These are phyloP conservation scores for Drosophila prosaltans DNA, from an alignment of 1,140 invertebrate genomes.

Conservation along the genomic window DNA sequence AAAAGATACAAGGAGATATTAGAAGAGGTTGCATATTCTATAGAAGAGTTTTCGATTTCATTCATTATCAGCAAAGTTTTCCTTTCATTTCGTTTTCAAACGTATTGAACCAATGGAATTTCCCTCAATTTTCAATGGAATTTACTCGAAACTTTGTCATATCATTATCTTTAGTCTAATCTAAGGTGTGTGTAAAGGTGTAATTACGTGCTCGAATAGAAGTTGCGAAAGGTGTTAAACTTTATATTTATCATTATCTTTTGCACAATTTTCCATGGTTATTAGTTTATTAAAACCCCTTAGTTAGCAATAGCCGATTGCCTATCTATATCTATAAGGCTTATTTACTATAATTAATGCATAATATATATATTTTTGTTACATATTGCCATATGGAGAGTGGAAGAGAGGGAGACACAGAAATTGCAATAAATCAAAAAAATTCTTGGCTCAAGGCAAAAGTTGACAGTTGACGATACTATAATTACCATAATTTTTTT, in stretches of 20 bases:
- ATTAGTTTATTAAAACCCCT: background rate
- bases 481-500: slow-evolving; percentile 62
- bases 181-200: background rate
- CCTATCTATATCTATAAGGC: no score
- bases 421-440: slow-evolving; percentile 59
- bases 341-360: slow-evolving; percentile 7
- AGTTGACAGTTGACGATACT: slow-evolving; percentile 38
- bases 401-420: slow-evolving; percentile 19
- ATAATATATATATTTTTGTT: slow-evolving; percentile 15
- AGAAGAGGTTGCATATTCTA: no score
- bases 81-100: background rate
- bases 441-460: slow-evolving; percentile 39
- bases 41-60: background rate
- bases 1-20: no score
- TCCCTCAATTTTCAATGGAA: no score
- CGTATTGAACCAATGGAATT: background rate
- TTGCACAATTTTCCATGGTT: background rate
- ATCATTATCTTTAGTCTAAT: background rate
- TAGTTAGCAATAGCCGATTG: no score
- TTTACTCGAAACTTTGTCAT: background rate
- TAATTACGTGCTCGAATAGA: background rate
- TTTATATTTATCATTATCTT: background rate
- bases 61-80: background rate
- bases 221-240: background rate
- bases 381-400: slow-evolving; percentile 32